Conservation (phyloP, 2,113 vertebrate species). For the Equus przewalskii region DNA sequence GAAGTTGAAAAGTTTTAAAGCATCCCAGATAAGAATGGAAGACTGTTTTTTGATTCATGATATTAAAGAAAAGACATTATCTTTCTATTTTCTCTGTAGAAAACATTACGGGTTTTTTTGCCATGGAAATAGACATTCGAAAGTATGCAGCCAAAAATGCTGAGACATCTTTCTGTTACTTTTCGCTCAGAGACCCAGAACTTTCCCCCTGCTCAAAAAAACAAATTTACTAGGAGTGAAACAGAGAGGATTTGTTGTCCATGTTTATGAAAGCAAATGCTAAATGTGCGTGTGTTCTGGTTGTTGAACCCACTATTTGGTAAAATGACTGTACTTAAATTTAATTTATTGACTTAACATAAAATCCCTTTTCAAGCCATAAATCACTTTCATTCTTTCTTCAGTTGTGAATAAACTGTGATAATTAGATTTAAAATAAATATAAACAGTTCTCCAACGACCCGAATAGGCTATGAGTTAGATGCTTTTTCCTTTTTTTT, state of each 20-base stretch:
- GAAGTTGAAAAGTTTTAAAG: constrained; percentile 29
- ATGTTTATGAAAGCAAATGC: not conserved
- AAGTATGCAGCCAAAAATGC: not conserved
- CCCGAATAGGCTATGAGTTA: not conserved
- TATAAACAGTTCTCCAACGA: not conserved
- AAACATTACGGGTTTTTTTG: not conserved
- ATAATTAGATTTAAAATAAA: constrained; percentile 3
- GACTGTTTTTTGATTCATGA: not conserved
- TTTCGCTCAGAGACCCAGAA: not conserved
- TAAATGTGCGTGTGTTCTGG: not conserved
- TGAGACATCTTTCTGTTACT: not conserved
- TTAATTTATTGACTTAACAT: not conserved
- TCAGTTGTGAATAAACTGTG: not conserved
- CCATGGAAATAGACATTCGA: not conserved
- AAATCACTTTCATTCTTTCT: constrained; percentile 41
- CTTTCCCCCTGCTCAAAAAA: not conserved
- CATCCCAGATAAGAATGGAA: not conserved
- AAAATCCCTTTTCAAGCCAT: not conserved
- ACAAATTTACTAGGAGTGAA: not conserved
- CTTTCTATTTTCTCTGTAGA: not conserved
- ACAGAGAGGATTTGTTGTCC: not conserved
- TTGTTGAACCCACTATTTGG: not conserved
- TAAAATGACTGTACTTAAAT: not conserved
- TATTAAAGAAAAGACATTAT: not conserved
- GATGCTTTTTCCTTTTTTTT: not conserved